Evolutionary conservation across 2,113 vertebrate species (phyloP).

Genomic region (Indicator maculatus): DNA sequence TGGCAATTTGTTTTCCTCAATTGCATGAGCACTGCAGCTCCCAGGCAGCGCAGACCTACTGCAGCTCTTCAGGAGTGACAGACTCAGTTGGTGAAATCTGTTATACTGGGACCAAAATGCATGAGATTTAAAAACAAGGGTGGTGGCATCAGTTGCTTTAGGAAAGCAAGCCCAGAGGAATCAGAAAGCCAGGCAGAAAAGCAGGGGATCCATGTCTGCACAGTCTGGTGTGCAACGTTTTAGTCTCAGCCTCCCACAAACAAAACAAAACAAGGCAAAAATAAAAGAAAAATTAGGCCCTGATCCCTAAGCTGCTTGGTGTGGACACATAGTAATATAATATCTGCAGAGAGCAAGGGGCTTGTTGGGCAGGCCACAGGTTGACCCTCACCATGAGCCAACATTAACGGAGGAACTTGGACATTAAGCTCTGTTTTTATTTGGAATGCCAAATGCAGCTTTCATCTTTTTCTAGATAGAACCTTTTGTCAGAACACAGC

Average conservation of each 20-base stretch:
- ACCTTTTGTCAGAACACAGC: background rate
- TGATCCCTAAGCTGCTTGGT: background rate
- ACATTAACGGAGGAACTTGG: conserved; percentile 48
- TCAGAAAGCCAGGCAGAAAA: background rate
- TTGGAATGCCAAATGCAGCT: conserved; percentile 50
- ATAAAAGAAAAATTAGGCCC: background rate
- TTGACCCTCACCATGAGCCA: conserved; percentile 19
- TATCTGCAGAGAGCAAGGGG: conserved; percentile 51
- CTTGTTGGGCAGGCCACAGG: background rate
- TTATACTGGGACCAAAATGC: background rate
- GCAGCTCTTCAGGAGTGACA: background rate
- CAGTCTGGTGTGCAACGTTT: background rate
- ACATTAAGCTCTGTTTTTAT: conserved; percentile 41
- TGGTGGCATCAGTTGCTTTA: background rate
- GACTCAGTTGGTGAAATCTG: background rate
- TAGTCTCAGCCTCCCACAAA: background rate
- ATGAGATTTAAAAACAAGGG: background rate
- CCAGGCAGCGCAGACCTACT: background rate
- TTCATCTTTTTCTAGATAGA: conserved; percentile 40
- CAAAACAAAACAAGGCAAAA: background rate
- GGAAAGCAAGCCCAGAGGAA: background rate
- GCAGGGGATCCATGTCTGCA: background rate
- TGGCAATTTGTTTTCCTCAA: background rate
- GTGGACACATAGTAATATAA: conserved; percentile 23
- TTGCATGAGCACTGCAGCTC: background rate